phyloP scores from a whole-genome alignment of 2,113 vertebrate genomes.

The Furnarius figulus region DNA sequence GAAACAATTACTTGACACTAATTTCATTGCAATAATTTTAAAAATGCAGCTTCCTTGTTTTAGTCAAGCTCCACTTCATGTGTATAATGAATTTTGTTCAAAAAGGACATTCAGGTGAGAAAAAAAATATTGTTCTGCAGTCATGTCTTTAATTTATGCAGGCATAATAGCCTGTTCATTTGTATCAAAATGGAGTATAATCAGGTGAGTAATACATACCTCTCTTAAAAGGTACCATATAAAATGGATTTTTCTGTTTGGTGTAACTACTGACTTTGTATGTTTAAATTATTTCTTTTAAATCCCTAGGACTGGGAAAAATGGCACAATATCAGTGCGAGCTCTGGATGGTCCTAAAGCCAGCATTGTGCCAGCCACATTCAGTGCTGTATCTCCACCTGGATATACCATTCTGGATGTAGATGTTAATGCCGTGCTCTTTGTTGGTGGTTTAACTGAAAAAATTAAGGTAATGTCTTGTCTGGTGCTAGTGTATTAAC shows the following conservation, averaged over 20 bases:
- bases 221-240: not conserved
- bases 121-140: not conserved
- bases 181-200: not conserved
- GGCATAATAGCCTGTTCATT: not conserved
- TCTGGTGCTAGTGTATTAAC: not conserved
- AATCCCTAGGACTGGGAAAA: conserved; percentile 85
- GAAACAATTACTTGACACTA: not conserved
- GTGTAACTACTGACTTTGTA: not conserved
- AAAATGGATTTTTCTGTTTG: not conserved
- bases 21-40: not conserved
- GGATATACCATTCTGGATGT: conserved; percentile 93
- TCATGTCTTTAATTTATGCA: not conserved
- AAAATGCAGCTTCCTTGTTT: not conserved
- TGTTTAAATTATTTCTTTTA: not conserved
- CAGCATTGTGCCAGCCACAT: conserved; percentile 80
- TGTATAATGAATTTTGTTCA: not conserved
- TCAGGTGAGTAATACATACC: not conserved
- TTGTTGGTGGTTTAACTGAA: conserved; percentile 91
- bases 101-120: not conserved
- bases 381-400: conserved; percentile 83
- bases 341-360: conserved; percentile 91
- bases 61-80: not conserved
- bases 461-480: conserved; percentile 84
- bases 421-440: conserved; percentile 92
- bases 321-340: conserved; percentile 90